Percentiles rank a stretch among this genome's conserved stretches.
Evolutionary conservation across 1,140 invertebrate genomes (phyloP).

Genomic region (Papilio glaucus): DNA sequence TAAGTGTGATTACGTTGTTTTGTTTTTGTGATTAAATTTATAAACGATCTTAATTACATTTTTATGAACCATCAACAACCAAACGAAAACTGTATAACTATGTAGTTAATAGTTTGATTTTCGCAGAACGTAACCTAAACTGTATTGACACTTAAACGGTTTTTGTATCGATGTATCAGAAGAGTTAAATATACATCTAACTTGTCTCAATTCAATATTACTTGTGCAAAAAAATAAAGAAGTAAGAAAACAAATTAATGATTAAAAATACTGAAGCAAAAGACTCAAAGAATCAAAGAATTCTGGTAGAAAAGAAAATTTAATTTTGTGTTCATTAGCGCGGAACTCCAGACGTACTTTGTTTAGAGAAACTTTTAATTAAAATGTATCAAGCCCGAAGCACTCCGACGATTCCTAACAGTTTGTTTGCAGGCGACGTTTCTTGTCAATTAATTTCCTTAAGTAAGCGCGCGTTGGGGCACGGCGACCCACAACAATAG

Average conservation of each 20-base stretch:
- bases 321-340: slow-evolving; percentile 55
- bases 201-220: no score
- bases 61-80: no score
- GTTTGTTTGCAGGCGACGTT: slow-evolving; percentile 68
- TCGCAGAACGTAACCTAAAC: no score
- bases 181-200: no score
- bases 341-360: slow-evolving; percentile 53
- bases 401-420: slow-evolving; percentile 60
- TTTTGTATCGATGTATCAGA: no score
- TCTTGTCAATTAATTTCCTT: slow-evolving; percentile 72
- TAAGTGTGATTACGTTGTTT: no score
- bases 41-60: no score
- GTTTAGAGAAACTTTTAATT: slow-evolving; percentile 77
- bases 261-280: slow-evolving; percentile 38
- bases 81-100: no score
- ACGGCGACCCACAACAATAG: slow-evolving; percentile 64
- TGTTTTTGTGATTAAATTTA: no score
- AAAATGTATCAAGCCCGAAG: slow-evolving; percentile 71
- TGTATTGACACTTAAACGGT: no score
- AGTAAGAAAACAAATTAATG: not conserved
- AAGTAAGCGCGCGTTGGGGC: slow-evolving; percentile 61
- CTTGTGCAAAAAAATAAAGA: no score
- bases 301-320: slow-evolving; percentile 44
- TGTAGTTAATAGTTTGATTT: no score
- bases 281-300: slow-evolving; percentile 41